Evolutionary conservation across 2,888 invertebrate genomes (phyloP), one percentile per base, ranked within the genome.

Genomic region (Patella caerulea): DNA sequence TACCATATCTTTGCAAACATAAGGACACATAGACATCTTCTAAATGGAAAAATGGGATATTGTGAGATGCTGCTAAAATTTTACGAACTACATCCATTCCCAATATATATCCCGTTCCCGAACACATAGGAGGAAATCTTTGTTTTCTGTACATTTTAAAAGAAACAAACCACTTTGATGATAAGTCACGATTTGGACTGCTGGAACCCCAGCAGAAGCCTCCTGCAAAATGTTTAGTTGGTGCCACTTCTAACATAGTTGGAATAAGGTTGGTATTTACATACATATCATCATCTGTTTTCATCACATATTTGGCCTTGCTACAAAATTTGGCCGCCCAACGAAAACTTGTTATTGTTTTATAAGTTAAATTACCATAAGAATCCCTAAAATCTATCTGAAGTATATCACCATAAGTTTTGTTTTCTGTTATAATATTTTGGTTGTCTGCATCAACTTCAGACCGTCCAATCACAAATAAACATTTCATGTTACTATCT

Each of bases 271-370:
- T 82, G 4, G 86, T 86, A 74, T 89, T 88, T 1, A 86, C 78
- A 73, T 83, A 86, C 79, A 85, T 82, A 73, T 88, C 88, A 65
- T 87, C 87, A 73, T 89, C 89, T 17, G 88, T 89, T 76, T 89
- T 89, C 87, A 89, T 87, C n/a, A 89, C 78, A 75, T 83, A 87
- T 52, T 81, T 78, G 7, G 86, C 83, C 14, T 83, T 71, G 15
- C 74, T 65, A 76, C 88, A 88, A 55, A 81, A 78, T 2, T 81
- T 74, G 4, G 70, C 69, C 17, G 81, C 83, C 87, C 87, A 88
- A 34, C 81, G 81, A 34, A 86, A 76, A 0, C 83, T 83, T 71
- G 83, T 82, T 69, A 88, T 75, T 1, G 86, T 86, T 80, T 88
- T 88, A 72, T 84, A 87, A 4, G 88, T 88, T 15, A 88, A 77